A percentile compares a stretch with the other conserved stretches of the same genome.
Evolutionary conservation across 2,888 invertebrate species (phyloP).

Genomic region (Pseudococcus longispinus): DNA sequence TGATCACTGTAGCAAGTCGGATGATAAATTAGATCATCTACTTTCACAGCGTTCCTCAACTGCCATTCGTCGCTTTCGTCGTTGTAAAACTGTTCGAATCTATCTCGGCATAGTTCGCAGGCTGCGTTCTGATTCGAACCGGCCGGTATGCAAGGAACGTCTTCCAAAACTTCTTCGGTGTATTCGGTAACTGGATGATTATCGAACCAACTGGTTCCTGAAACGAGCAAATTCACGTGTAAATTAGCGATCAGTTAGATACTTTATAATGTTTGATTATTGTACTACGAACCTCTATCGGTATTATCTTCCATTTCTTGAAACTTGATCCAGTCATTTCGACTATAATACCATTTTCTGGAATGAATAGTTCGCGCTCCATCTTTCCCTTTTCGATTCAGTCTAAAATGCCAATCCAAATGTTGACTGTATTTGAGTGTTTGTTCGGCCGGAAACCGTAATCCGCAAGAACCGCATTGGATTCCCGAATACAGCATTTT

Average conservation of each 20-base stretch:
- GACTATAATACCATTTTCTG: slow-evolving; percentile 88
- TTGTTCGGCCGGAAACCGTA: slow-evolving; percentile 88
- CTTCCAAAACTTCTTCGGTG: slow-evolving; percentile 68
- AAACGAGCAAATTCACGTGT: neutral
- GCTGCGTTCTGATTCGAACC: slow-evolving; percentile 71
- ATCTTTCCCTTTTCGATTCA: slow-evolving; percentile 87
- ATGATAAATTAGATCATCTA: slow-evolving; percentile 82
- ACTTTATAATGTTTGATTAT: neutral
- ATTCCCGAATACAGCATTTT: slow-evolving; percentile 76
- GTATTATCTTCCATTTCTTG: slow-evolving; percentile 92
- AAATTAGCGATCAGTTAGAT: neutral
- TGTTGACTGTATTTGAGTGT: slow-evolving; percentile 92
- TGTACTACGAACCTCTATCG: slow-evolving; percentile 72
- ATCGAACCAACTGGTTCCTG: slow-evolving; percentile 89
- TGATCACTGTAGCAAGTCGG: slow-evolving; percentile 89
- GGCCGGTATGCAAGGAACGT: slow-evolving; percentile 76
- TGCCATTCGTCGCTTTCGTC: slow-evolving; percentile 99
- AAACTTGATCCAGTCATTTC: slow-evolving; percentile 91
- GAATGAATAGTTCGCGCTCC: slow-evolving; percentile 83
- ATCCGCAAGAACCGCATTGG: slow-evolving; percentile 96
- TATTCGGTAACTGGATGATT: slow-evolving; percentile 66
- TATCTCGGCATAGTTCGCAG: slow-evolving; percentile 91
- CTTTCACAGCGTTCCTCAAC: slow-evolving; percentile 79
- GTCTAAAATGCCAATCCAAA: slow-evolving; percentile 98
- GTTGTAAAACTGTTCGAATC: slow-evolving; percentile 93